Evolutionary conservation across 1,140 invertebrate genomes (phyloP).

Genomic region (Coptotermes formosanus): DNA sequence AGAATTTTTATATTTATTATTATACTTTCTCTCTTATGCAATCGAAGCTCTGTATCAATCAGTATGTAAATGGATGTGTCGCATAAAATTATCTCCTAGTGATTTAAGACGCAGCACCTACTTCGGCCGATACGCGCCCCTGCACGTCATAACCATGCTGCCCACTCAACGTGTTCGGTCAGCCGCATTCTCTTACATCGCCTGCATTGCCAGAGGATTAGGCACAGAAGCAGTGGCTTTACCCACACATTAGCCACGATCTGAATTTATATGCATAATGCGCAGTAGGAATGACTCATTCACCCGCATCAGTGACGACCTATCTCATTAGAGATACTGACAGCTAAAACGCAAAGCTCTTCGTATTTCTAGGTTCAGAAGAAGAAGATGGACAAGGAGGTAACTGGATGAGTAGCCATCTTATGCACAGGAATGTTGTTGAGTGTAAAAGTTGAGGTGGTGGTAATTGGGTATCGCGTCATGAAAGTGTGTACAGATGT

Average conservation of each 20-base stretch:
- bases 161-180: background rate
- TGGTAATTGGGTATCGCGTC: too few species aligned
- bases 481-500: too few species aligned
- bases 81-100: background rate
- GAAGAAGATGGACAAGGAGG: background rate
- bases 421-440: too few species aligned
- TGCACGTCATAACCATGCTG: background rate
- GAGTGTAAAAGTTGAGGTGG: too few species aligned
- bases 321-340: background rate
- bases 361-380: background rate
- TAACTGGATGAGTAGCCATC: background rate
- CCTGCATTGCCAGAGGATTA: background rate
- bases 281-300: background rate
- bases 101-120: background rate
- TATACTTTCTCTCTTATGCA: background rate
- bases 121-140: background rate
- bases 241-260: background rate
- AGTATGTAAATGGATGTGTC: background rate
- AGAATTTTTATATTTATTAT: background rate
- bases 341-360: background rate
- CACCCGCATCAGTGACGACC: background rate
- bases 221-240: background rate
- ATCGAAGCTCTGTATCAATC: background rate
- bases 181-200: background rate
- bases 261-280: background rate